A percentile compares a stretch with the other conserved stretches of the same genome.
Conservation (phyloP, 1,140 invertebrate species). For the Cotesia typhae region DNA sequence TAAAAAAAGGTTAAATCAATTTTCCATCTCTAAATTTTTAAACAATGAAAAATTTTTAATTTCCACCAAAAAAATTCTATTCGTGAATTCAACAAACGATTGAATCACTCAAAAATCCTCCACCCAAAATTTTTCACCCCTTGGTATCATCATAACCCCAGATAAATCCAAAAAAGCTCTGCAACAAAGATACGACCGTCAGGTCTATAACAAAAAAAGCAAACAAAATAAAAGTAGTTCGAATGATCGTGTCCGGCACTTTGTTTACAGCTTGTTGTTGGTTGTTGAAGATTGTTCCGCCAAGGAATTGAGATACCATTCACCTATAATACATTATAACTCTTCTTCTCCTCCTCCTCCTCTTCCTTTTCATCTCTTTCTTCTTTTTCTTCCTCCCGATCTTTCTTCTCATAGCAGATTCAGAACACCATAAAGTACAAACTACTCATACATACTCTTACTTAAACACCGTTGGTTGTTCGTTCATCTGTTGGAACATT, state of each 20-base stretch:
- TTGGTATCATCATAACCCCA: too few relatives aligned
- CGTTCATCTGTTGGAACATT: neutral
- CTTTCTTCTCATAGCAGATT: too few relatives aligned
- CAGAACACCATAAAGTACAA: too few relatives aligned
- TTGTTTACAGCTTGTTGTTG: slow-evolving; percentile 37
- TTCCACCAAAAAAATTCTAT: too few relatives aligned
- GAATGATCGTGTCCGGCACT: slow-evolving; percentile 27
- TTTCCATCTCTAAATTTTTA: too few relatives aligned
- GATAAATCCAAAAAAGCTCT: too few relatives aligned
- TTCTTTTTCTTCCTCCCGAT: too few relatives aligned
- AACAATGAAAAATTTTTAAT: too few relatives aligned
- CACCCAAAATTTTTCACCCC: too few relatives aligned
- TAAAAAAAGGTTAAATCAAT: too few relatives aligned
- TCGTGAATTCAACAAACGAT: too few relatives aligned
- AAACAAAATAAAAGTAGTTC: neutral
- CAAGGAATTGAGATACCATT: slow-evolving; percentile 36
- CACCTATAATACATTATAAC: slow-evolving; percentile 17
- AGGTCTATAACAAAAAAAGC: slow-evolving; percentile 3
- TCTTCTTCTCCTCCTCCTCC: slow-evolving; percentile 24
- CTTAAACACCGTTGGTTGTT: neutral
- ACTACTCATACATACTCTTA: neutral
- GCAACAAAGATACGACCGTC: neutral
- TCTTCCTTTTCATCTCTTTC: neutral
- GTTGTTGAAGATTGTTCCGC: slow-evolving; percentile 34
- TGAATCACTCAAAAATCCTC: too few relatives aligned